Conservation (phyloP, 2,797 vertebrate species). For the Catamblyrhynchus diadema region DNA sequence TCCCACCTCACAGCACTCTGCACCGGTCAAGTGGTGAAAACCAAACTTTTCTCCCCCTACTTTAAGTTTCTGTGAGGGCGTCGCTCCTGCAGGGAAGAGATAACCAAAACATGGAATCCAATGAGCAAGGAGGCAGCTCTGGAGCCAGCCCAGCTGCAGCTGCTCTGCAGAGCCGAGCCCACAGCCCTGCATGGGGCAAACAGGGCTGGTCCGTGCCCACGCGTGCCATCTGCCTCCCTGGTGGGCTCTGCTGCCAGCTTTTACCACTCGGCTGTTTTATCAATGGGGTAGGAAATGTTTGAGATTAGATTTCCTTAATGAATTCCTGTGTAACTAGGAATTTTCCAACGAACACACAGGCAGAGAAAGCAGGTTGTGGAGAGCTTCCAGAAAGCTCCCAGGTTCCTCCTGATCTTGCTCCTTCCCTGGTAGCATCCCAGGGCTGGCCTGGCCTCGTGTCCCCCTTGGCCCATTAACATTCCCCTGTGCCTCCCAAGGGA, state of each 20-base stretch:
- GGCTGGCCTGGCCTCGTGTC: background rate
- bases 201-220: background rate
- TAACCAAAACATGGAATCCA: accelerated
- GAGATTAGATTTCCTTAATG: background rate
- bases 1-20: background rate
- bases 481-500: background rate
- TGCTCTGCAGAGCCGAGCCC: background rate
- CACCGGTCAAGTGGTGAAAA: accelerated
- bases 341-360: background rate
- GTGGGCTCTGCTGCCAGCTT: accelerated
- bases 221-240: background rate
- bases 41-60: accelerated
- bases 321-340: background rate
- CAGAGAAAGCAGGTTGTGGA: background rate
- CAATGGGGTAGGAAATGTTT: background rate
- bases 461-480: background rate
- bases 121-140: background rate
- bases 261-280: background rate
- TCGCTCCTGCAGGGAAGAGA: background rate
- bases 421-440: background rate
- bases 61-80: accelerated
- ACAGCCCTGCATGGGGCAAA: background rate
- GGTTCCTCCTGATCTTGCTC: background rate
- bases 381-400: background rate
- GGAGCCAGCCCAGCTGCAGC: background rate